Conservation (phyloP, 2,113 vertebrate genomes). For the Scomber colias region DNA sequence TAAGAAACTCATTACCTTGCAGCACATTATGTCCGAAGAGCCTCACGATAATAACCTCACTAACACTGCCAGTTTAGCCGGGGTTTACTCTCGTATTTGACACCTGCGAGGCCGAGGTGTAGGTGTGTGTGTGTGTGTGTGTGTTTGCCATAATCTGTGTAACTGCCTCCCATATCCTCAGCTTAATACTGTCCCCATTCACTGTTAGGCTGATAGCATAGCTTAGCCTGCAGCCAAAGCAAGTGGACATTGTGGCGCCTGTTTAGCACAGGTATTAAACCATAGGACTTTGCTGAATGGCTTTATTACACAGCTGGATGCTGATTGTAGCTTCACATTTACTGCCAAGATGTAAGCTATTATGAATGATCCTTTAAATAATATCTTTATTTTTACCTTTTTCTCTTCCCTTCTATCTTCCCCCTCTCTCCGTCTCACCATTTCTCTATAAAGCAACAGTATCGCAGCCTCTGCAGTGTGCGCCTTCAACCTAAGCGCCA, state of each 20-base stretch:
- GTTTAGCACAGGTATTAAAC: constrained; percentile 49
- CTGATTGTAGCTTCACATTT: constrained; percentile 33
- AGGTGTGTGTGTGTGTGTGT: constrained; percentile 38
- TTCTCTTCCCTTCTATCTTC: neutral
- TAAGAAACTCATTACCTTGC: constrained; percentile 73
- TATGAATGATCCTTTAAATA: constrained; percentile 46
- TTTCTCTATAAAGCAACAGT: constrained; percentile 90
- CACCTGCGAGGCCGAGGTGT: constrained; percentile 36
- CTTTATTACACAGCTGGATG: constrained; percentile 54
- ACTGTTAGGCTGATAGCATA: constrained; percentile 67
- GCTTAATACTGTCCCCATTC: constrained; percentile 63
- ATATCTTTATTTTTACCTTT: neutral
- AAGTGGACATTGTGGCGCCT: neutral
- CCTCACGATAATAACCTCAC: constrained; percentile 53
- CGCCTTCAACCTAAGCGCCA: constrained; percentile 98
- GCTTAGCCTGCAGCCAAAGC: constrained; percentile 68
- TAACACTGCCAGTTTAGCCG: constrained; percentile 39
- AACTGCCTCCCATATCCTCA: constrained; percentile 46
- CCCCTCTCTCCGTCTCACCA: neutral
- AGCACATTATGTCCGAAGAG: constrained; percentile 54
- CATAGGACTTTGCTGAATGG: constrained; percentile 42
- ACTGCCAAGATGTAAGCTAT: constrained; percentile 29
- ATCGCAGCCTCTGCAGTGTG: constrained; percentile 97
- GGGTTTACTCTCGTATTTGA: constrained; percentile 42
- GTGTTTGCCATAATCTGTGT: constrained; percentile 57